Conservation (phyloP, 1,140 invertebrate species). For the Bombus confusus region DNA sequence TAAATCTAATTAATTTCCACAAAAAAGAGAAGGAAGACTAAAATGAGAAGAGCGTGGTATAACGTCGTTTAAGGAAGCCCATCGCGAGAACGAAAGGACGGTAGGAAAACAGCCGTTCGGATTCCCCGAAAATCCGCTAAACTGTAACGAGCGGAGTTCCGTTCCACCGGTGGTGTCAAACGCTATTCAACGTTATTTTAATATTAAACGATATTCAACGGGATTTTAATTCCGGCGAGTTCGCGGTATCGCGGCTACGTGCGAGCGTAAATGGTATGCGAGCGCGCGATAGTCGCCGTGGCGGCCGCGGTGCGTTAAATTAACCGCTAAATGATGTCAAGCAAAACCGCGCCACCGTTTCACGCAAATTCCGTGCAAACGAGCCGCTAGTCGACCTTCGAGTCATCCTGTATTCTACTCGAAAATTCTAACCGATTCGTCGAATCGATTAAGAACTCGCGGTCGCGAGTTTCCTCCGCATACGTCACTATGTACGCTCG, state of each 20-base stretch:
- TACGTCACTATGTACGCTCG: background rate
- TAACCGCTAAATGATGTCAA: conserved; percentile 46
- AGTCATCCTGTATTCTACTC: background rate
- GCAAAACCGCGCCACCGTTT: conserved; percentile 32
- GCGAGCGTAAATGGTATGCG: conserved; percentile 9
- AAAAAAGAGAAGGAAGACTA: background rate
- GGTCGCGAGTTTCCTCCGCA: too few relatives aligned
- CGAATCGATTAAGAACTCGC: conserved; percentile 7
- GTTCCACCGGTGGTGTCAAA: background rate
- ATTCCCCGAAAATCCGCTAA: background rate
- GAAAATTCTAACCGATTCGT: background rate
- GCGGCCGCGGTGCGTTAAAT: conserved; percentile 37
- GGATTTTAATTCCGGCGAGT: conserved; percentile 24
- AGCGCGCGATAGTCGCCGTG: conserved; percentile 31
- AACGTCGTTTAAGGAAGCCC: background rate
- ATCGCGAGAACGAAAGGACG: background rate
- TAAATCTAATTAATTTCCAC: background rate
- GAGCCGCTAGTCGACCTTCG: background rate
- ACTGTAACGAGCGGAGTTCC: background rate
- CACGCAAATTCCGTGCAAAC: conserved; percentile 3
- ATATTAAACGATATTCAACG: conserved; percentile 33
- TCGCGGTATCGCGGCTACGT: conserved; percentile 7
- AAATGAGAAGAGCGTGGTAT: background rate
- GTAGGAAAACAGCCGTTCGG: background rate
- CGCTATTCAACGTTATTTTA: conserved; percentile 51